Evolutionary conservation across 2,113 vertebrate genomes (phyloP).

Genomic region (Eulemur rufifrons): DNA sequence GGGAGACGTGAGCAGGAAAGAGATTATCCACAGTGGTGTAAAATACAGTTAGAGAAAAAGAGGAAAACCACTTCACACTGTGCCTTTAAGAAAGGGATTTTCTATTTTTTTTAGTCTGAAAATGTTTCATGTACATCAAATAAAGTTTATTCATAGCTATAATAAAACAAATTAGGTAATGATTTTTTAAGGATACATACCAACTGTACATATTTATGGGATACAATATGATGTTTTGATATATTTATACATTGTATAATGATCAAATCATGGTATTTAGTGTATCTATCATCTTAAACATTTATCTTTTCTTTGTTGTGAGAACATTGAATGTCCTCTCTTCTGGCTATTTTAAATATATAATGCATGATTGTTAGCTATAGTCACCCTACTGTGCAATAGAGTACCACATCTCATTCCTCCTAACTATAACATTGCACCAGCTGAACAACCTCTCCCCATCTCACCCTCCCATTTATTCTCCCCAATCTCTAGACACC

Average conservation of each 20-base stretch:
- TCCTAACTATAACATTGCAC: not conserved
- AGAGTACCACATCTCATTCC: not conserved
- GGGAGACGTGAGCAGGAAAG: not conserved
- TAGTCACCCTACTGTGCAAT: not conserved
- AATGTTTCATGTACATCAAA: slow-evolving; percentile 69
- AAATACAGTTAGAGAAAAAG: not conserved
- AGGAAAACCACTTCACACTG: accelerated
- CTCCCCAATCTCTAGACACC: not conserved
- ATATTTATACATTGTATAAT: not conserved
- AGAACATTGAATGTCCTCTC: not conserved
- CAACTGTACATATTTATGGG: not conserved
- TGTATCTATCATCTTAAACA: not conserved
- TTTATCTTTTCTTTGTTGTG: not conserved
- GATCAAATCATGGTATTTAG: not conserved
- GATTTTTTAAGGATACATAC: not conserved
- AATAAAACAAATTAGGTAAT: slow-evolving; percentile 61
- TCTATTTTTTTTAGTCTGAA: slow-evolving; percentile 65
- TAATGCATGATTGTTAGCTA: not conserved
- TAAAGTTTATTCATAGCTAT: slow-evolving; percentile 77
- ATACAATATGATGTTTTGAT: not conserved
- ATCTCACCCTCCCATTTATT: not conserved
- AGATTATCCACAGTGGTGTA: not conserved
- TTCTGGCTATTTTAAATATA: not conserved
- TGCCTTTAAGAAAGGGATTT: not conserved
- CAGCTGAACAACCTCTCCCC: not conserved